These are phyloP conservation scores for Eupeodes corollae DNA, from an alignment of 1,140 invertebrate genomes.

Conservation along the genomic window DNA sequence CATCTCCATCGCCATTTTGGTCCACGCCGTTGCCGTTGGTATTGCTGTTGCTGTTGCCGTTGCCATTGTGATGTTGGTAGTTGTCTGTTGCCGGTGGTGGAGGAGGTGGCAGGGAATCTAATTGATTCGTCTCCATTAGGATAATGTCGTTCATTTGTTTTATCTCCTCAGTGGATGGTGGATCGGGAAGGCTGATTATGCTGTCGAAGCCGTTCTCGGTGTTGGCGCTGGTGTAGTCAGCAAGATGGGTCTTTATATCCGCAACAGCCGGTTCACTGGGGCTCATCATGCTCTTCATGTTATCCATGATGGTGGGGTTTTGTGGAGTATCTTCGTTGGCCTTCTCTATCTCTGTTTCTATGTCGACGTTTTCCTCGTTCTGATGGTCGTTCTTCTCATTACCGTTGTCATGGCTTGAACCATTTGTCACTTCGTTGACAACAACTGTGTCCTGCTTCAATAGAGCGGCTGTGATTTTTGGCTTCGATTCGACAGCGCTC, in stretches of 20 bases:
- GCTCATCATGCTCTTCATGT: not conserved
- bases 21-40: not conserved
- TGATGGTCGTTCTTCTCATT: not conserved
- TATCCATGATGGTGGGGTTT: not conserved
- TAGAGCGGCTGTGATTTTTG: conserved; percentile 53
- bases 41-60: conserved; percentile 6
- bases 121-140: conserved; percentile 25
- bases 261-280: not conserved
- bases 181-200: conserved; percentile 32
- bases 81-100: conserved; percentile 19
- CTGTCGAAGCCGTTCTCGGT: conserved; percentile 27
- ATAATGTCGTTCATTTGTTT: conserved; percentile 28
- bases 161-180: conserved; percentile 33
- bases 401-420: not conserved
- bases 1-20: too few relatives aligned
- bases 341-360: not conserved
- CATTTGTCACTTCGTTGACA: not conserved
- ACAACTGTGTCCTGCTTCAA: conserved; percentile 45
- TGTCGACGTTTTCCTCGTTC: not conserved
- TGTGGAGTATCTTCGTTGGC: not conserved
- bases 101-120: conserved; percentile 33
- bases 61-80: not conserved
- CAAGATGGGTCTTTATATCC: not conserved
- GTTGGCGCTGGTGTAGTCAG: not conserved
- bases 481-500: conserved; percentile 33